These are phyloP conservation scores for Anhinga anhinga DNA, from an alignment of 2,113 vertebrate species.

Conservation along the genomic window DNA sequence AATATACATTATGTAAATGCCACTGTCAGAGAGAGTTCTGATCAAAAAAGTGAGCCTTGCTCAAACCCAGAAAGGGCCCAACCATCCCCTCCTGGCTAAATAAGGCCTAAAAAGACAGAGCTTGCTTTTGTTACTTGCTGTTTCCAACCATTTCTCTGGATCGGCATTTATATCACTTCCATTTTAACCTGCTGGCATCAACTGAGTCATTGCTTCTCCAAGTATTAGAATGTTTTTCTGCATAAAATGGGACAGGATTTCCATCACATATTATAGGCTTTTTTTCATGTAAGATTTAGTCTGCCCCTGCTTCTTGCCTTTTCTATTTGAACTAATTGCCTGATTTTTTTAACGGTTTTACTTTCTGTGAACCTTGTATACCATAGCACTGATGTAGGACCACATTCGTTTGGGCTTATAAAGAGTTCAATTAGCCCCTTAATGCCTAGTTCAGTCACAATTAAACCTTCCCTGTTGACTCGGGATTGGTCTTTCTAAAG, in stretches of 20 bases:
- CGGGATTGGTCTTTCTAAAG: conserved; percentile 65
- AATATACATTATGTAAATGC: background rate
- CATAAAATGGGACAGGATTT: background rate
- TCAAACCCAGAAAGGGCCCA: background rate
- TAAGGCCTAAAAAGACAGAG: background rate
- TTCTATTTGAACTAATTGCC: conserved; percentile 40
- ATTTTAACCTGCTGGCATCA: conserved; percentile 24
- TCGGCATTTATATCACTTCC: conserved; percentile 17
- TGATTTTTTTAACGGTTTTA: background rate
- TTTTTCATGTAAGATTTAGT: background rate
- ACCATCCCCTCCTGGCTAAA: background rate
- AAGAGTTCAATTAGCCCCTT: conserved; percentile 73
- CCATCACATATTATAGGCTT: background rate
- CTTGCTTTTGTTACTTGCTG: background rate
- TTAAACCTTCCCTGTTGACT: conserved; percentile 68
- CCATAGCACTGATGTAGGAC: conserved; percentile 2
- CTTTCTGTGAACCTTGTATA: conserved; percentile 25
- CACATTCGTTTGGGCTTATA: conserved; percentile 60
- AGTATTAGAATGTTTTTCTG: background rate
- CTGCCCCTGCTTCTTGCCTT: background rate
- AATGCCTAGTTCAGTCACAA: conserved; percentile 68
- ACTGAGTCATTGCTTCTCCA: conserved; percentile 1
- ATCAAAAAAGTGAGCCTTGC: background rate
- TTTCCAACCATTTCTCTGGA: conserved; percentile 14
- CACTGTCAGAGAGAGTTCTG: background rate